phyloP scores from a whole-genome alignment of 2,888 invertebrate genomes.

The Thereva unica region DNA sequence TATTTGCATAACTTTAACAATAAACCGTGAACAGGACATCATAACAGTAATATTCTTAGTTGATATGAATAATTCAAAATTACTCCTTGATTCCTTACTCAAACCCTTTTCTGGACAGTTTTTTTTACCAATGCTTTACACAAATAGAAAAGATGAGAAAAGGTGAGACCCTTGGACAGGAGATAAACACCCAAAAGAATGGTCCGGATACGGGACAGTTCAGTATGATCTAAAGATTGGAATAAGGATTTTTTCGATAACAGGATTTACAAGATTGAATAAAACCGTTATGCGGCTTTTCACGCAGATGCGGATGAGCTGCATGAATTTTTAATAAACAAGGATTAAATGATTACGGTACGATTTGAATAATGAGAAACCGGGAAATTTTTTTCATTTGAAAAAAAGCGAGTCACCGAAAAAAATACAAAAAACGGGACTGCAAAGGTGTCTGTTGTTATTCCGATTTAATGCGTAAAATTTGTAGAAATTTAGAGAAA shows the following conservation, averaged over 20 bases:
- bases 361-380: no score
- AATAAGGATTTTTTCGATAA: conserved; percentile 15
- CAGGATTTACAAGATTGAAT: conserved; percentile 22
- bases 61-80: conserved; percentile 27
- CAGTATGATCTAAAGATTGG: conserved; percentile 9
- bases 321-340: not conserved
- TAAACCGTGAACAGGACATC: conserved; percentile 26
- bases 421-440: no score
- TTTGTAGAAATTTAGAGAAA: no score
- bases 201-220: conserved; percentile 27
- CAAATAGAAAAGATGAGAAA: conserved; percentile 11
- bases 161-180: conserved; percentile 15
- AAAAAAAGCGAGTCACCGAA: no score
- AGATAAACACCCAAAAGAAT: conserved; percentile 10
- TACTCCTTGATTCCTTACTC: not conserved
- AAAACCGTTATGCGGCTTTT: conserved; percentile 10
- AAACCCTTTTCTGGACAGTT: conserved; percentile 20
- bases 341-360: not conserved
- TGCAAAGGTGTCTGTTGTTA: no score
- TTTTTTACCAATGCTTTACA: not conserved
- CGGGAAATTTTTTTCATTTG: no score
- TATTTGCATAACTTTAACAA: conserved; percentile 32
- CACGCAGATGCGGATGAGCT: conserved; percentile 16
- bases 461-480: no score
- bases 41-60: conserved; percentile 17